phyloP scores from a whole-genome alignment of 2,113 vertebrate genomes.

The Odontesthes bonariensis region DNA sequence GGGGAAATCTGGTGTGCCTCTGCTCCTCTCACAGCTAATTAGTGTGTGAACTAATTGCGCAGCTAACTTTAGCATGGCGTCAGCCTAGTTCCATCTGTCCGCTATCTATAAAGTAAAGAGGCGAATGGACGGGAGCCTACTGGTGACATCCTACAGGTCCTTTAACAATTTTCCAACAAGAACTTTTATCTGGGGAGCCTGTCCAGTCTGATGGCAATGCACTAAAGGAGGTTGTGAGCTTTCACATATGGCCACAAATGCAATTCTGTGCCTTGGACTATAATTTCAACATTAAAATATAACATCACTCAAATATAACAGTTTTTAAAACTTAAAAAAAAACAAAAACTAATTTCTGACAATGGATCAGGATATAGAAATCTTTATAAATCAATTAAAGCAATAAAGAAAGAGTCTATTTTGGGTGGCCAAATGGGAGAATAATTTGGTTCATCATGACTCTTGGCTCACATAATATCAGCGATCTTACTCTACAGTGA shows the following conservation, averaged over 20 bases:
- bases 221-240: background rate
- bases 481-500: no score
- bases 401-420: background rate
- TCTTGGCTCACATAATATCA: background rate
- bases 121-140: conserved; percentile 39
- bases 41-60: conserved; percentile 82
- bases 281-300: background rate
- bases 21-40: conserved; percentile 80
- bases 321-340: background rate
- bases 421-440: background rate
- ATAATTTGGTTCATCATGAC: background rate
- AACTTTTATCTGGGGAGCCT: conserved; percentile 16
- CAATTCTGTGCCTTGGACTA: background rate
- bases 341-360: no score
- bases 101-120: conserved; percentile 60
- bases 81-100: conserved; percentile 76
- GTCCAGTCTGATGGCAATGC: background rate
- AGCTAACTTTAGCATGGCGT: conserved; percentile 80
- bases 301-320: background rate
- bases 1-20: conserved; percentile 72
- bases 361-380: background rate
- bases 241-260: conserved; percentile 1
- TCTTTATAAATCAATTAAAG: background rate
- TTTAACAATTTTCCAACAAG: conserved; percentile 55
- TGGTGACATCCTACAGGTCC: conserved; percentile 36